A percentile compares a stretch with the other conserved stretches of the same genome.
phyloP scores from a whole-genome alignment of 2,113 vertebrate species.

The Ondatra zibethicus region DNA sequence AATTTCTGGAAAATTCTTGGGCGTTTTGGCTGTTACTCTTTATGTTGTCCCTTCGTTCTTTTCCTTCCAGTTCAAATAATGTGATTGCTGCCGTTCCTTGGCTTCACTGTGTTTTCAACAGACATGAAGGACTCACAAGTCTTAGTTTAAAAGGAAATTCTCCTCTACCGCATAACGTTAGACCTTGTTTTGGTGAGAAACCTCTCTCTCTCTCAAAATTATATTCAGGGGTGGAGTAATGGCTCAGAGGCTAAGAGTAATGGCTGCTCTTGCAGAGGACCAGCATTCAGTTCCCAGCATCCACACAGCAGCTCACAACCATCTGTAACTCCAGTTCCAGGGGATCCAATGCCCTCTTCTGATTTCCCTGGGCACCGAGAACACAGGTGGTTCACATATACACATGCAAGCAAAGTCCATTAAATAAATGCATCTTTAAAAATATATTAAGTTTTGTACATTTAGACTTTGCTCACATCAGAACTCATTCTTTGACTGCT shows the following conservation, averaged over 20 bases:
- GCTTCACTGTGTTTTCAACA: not conserved
- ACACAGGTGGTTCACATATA: not conserved
- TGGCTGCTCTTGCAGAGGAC: not conserved
- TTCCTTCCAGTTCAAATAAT: not conserved
- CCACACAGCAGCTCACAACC: not conserved
- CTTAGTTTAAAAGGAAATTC: not conserved
- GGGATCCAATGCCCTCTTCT: not conserved
- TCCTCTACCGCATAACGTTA: not conserved
- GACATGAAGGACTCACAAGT: not conserved
- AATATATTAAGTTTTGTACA: not conserved
- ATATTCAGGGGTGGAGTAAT: not conserved
- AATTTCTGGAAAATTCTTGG: not conserved
- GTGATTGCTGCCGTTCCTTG: not conserved
- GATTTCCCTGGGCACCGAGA: not conserved
- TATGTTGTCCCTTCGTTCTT: not conserved
- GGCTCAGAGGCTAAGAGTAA: not conserved
- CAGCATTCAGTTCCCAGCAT: not conserved
- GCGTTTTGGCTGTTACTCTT: not conserved
- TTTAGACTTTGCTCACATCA: not conserved
- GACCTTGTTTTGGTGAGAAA: not conserved
- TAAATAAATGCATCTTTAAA: not conserved
- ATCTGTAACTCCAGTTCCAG: not conserved
- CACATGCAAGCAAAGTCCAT: too few relatives aligned
- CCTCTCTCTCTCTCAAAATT: not conserved
- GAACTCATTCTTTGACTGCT: not conserved